Base-by-base conservation (phyloP, 2,797 vertebrate genomes). In the Oreonectes daqikongensis region DNA sequence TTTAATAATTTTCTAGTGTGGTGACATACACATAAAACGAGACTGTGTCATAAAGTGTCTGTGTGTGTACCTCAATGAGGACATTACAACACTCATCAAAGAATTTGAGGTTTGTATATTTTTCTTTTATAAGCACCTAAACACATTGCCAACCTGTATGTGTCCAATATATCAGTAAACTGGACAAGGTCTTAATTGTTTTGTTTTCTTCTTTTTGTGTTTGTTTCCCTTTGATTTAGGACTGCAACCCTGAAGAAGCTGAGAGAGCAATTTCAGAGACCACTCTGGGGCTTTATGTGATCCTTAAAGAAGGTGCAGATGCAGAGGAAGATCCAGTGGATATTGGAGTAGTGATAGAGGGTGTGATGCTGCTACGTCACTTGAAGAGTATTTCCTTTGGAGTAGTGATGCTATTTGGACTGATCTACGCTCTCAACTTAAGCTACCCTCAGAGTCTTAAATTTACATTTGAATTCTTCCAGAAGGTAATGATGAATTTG, bases 191-290 rank as follows among this genome's bases (percentile, higher is more conserved):
- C 1, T 44, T 12, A 44, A 38, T 38, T 42, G 2, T 48, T 6
- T 48, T 48, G 44, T 18, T 17, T 46, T 17, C 6, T 46, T 15
- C 3, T 40, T 46, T 2, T 50, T 22, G 9, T 10, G 9, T 22
- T 14, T 24, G 2, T 11, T 24, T 24, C 24, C 12, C 2, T 65
- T 38, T n/a, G 30, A 5, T n/a, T 22, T 65, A 38, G 61, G 20
- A 67, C 22, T 22, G 40, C 64, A 72, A 61, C 18, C 9, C 20
- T 71, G 50, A 55, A 53, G 50, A 53, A 71, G 69, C 52, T 6
- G 35, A 70, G 6, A 57, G 3, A 26, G 52, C 1, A 17, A 57
- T 70, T 24, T 32, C 68, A 7, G 30, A 35, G 68, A 70, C 50
- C 30, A 55, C 7, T 15, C 17, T 70, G 68, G 32, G 52, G 22